Evolutionary conservation across 2,113 vertebrate species (phyloP).

Genomic region (Rhinopithecus roxellana): DNA sequence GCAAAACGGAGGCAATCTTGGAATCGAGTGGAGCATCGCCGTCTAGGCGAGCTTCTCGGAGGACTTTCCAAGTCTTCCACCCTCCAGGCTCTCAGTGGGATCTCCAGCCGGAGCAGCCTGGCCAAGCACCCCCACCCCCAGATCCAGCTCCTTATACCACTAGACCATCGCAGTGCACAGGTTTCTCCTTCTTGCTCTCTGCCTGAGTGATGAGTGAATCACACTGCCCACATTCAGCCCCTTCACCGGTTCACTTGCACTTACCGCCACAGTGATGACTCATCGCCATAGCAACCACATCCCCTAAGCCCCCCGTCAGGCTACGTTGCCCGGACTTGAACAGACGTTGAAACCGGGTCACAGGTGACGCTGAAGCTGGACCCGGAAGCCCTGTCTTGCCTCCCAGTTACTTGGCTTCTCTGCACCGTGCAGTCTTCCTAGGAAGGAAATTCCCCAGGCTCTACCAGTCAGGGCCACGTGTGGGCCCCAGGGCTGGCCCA

Average conservation of each 20-base stretch:
- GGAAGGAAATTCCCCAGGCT: background rate
- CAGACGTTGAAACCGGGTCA: background rate
- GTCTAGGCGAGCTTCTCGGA: background rate
- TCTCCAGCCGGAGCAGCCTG: background rate
- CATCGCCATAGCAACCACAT: no score
- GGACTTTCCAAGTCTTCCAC: background rate
- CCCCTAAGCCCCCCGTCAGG: background rate
- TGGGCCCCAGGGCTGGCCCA: background rate
- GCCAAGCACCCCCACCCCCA: background rate
- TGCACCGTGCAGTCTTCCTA: background rate
- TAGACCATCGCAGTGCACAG: background rate
- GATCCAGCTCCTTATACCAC: background rate
- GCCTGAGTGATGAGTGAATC: background rate
- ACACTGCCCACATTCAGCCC: background rate
- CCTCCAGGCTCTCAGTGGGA: background rate
- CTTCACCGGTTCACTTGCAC: fast-evolving
- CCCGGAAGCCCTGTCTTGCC: background rate
- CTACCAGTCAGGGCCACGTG: background rate
- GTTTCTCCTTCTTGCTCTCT: background rate
- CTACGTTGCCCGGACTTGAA: background rate
- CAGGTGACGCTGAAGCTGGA: background rate
- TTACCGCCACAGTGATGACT: no score
- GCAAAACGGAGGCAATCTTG: no score
- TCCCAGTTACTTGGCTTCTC: background rate
- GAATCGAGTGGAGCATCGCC: fast-evolving